Evolutionary conservation across 2,888 invertebrate species (phyloP).

Genomic region (Eristalinus sepulchralis): DNA sequence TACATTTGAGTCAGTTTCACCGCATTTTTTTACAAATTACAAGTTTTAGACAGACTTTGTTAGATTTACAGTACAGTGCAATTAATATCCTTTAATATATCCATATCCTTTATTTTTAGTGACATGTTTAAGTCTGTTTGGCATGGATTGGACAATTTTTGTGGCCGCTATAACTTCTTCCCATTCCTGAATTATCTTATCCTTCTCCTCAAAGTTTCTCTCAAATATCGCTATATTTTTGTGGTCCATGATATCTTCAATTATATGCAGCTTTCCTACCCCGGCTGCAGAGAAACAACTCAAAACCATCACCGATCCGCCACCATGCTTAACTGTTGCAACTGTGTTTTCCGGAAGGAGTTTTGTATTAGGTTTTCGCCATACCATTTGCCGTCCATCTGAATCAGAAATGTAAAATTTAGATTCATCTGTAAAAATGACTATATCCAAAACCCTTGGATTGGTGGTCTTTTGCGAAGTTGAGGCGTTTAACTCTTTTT

Average conservation of each 20-base stretch:
- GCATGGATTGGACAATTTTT: too few relatives aligned
- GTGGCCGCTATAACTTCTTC: too few relatives aligned
- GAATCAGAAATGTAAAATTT: slow-evolving; percentile 41
- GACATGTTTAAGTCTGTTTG: too few relatives aligned
- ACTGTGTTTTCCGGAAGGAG: slow-evolving; percentile 10
- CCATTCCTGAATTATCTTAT: too few relatives aligned
- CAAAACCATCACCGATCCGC: not conserved
- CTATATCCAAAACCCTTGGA: slow-evolving; percentile 7
- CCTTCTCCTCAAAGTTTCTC: too few relatives aligned
- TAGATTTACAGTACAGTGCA: too few relatives aligned
- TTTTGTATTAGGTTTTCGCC: slow-evolving; percentile 28
- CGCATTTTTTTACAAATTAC: too few relatives aligned
- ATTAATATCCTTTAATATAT: too few relatives aligned
- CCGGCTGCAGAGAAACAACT: slow-evolving; percentile 9
- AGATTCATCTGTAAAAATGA: slow-evolving; percentile 46
- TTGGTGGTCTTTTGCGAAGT: not conserved
- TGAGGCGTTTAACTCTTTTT: not conserved
- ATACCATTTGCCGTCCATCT: slow-evolving; percentile 27
- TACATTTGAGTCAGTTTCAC: too few relatives aligned
- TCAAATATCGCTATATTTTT: not conserved
- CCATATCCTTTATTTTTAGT: too few relatives aligned
- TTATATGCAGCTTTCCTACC: slow-evolving; percentile 22
- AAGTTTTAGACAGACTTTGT: too few relatives aligned
- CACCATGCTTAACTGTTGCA: slow-evolving; percentile 7
- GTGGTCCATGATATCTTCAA: slow-evolving; percentile 20